phyloP scores from a whole-genome alignment of 2,113 vertebrate species.

The Indicator maculatus region DNA sequence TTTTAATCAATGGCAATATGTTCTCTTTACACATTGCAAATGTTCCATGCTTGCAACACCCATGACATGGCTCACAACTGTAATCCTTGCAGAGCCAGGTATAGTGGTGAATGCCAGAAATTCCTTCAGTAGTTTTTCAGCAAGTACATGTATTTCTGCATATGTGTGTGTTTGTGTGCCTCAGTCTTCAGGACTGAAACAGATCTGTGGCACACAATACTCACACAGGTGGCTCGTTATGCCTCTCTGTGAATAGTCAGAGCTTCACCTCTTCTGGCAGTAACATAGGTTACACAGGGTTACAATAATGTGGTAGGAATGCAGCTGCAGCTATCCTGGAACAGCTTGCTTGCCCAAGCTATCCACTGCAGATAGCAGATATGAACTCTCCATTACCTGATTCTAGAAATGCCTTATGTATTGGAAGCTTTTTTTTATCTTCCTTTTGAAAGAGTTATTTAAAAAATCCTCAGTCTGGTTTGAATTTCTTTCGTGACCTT shows the following conservation, averaged over 20 bases:
- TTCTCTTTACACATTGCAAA: background rate
- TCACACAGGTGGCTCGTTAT: background rate
- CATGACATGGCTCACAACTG: background rate
- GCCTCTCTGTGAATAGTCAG: background rate
- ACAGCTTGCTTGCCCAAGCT: background rate
- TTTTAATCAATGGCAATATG: background rate
- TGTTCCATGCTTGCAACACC: background rate
- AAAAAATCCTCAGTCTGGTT: background rate
- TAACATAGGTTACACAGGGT: background rate
- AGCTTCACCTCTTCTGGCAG: background rate
- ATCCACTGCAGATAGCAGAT: background rate
- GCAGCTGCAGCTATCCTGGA: background rate
- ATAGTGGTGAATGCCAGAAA: background rate
- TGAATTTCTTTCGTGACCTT: background rate
- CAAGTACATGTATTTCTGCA: background rate
- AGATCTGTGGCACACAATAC: background rate
- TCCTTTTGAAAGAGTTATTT: background rate
- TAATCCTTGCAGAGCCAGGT: background rate
- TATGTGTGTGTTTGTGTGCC: rapidly evolving
- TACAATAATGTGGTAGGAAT: background rate
- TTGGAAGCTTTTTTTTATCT: background rate
- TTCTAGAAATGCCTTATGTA: background rate
- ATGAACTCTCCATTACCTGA: background rate
- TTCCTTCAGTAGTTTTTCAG: background rate
- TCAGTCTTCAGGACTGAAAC: background rate